Conservation (phyloP, 1,140 invertebrate genomes). For the Nasonia giraulti region DNA sequence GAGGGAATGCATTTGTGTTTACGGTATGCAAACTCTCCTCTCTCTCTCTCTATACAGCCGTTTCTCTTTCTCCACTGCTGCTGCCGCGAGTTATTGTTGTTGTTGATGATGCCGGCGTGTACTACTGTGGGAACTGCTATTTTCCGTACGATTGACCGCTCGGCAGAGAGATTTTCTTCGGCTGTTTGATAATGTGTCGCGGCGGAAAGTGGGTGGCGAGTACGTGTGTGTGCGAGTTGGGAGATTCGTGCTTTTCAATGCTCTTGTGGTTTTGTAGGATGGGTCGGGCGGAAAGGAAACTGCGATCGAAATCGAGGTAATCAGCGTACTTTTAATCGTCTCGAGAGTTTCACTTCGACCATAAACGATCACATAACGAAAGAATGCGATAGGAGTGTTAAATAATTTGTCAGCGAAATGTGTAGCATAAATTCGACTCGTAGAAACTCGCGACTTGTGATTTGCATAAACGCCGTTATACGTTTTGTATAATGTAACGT, state of each 20-base stretch:
- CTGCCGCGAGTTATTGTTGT: not conserved
- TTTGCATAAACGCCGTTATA: not conserved
- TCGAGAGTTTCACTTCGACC: not conserved
- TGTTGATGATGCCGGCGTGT: not conserved
- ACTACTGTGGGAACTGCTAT: not conserved
- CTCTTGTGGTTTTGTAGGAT: not conserved
- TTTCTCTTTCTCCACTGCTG: slow-evolving; percentile 5
- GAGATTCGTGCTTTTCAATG: not conserved
- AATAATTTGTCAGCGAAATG: too few relatives aligned
- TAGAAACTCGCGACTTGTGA: not conserved
- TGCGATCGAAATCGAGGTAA: not conserved
- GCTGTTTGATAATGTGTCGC: not conserved
- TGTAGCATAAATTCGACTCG: too few relatives aligned
- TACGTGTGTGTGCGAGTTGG: not conserved
- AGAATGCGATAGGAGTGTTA: too few relatives aligned
- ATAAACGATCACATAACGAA: too few relatives aligned
- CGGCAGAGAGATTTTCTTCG: not conserved
- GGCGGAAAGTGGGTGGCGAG: not conserved
- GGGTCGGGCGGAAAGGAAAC: not conserved
- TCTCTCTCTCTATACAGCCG: not conserved
- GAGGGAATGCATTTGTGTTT: slow-evolving; percentile 6
- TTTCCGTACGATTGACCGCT: not conserved
- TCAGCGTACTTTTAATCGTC: not conserved
- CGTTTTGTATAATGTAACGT: too few relatives aligned
- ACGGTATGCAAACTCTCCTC: not conserved